Conservation (phyloP, 2,113 vertebrate genomes). For the Sphyrna mokarran region DNA sequence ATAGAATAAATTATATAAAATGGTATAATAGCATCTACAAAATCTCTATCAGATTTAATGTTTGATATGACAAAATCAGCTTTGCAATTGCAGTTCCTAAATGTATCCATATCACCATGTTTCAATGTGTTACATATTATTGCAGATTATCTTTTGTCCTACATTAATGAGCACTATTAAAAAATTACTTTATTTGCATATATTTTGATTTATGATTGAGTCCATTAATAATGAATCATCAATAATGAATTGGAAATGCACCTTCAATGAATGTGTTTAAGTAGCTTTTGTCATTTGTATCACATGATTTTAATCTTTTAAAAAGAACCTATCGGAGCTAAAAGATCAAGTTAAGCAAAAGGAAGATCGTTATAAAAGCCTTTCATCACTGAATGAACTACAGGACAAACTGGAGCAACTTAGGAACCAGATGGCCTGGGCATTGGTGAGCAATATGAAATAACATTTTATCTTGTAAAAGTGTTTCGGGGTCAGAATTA, state of each 20-base stretch:
- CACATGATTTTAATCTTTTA: not conserved
- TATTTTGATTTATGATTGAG: not conserved
- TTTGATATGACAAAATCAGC: not conserved
- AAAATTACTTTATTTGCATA: not conserved
- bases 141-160: not conserved
- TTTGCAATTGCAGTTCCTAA: not conserved
- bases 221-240: not conserved
- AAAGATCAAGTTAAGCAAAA: constrained; percentile 67
- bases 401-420: constrained; percentile 67
- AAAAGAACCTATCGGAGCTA: constrained; percentile 72
- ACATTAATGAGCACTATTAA: not conserved
- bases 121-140: not conserved
- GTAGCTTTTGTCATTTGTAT: not conserved
- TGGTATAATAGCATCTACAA: not conserved
- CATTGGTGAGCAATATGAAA: constrained; percentile 63
- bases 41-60: not conserved
- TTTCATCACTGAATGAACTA: constrained; percentile 75
- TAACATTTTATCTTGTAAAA: not conserved
- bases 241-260: not conserved
- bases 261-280: not conserved
- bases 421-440: constrained; percentile 88
- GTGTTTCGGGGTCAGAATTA: not conserved
- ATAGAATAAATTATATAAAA: not conserved
- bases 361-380: constrained; percentile 72
- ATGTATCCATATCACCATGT: not conserved